These are phyloP conservation scores for Melanitta fusca DNA, from an alignment of 2,797 vertebrate species.

Conservation along the genomic window DNA sequence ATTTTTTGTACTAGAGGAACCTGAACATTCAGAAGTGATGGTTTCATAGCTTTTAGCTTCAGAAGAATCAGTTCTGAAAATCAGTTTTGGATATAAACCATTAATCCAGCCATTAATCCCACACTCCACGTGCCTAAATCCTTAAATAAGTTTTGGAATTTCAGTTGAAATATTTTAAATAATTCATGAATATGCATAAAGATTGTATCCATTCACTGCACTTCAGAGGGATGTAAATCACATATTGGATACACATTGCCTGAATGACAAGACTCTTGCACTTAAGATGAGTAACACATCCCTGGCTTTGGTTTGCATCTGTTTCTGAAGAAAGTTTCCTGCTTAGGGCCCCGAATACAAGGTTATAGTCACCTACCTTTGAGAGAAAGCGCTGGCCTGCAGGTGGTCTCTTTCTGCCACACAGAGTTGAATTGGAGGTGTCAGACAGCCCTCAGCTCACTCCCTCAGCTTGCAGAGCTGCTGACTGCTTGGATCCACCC, in stretches of 20 bases:
- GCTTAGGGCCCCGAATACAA: not conserved
- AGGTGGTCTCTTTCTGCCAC: not conserved
- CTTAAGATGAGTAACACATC: not conserved
- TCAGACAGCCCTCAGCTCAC: not conserved
- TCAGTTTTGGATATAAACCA: not conserved
- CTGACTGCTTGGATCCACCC: fast-evolving
- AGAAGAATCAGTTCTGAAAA: not conserved
- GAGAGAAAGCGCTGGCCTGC: not conserved
- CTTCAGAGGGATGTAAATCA: not conserved
- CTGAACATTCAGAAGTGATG: not conserved
- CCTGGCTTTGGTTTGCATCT: not conserved
- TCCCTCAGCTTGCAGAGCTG: not conserved
- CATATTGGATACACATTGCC: not conserved
- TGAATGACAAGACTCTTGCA: fast-evolving
- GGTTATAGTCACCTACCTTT: not conserved
- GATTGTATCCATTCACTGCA: not conserved
- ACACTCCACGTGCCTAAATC: not conserved
- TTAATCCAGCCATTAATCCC: not conserved
- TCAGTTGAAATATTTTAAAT: not conserved
- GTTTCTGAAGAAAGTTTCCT: not conserved
- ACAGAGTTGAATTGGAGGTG: fast-evolving
- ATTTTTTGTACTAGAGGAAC: not conserved
- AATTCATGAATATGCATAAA: not conserved
- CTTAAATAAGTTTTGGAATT: not conserved
- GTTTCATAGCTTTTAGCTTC: not conserved